Percentiles rank a stretch among this genome's conserved stretches.
These are phyloP conservation scores for Brevimyrus niger DNA, from an alignment of 2,113 vertebrate genomes.

Conservation along the genomic window DNA sequence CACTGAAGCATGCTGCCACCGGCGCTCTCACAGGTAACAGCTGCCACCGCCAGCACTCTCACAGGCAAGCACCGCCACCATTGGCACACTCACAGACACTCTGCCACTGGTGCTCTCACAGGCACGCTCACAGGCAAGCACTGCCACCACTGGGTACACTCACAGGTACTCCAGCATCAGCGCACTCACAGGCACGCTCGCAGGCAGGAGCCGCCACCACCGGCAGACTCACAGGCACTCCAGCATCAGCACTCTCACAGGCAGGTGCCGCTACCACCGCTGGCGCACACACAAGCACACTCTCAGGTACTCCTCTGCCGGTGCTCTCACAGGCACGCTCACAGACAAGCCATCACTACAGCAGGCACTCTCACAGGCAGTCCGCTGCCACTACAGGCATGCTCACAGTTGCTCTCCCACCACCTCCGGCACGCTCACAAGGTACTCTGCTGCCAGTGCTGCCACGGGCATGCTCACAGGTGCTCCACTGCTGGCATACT, in stretches of 20 bases:
- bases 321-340: too few relatives aligned
- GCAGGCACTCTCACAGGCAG: conserved; percentile 10
- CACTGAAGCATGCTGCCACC: not conserved
- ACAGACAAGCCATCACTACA: not conserved
- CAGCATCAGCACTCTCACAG: not conserved
- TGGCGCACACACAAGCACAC: not conserved
- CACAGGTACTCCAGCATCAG: not conserved
- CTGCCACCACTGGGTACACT: not conserved
- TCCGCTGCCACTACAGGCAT: not conserved
- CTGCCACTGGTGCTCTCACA: not conserved
- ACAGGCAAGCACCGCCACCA: not conserved
- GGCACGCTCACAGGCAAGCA: not conserved
- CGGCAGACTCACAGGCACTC: too few relatives aligned
- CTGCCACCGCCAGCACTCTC: not conserved
- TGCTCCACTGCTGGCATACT: not conserved
- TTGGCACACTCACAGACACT: not conserved
- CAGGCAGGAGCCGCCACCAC: too few relatives aligned
- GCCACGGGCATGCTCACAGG: not conserved
- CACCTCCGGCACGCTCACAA: not conserved
- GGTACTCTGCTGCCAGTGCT: not conserved
- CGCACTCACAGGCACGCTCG: not conserved
- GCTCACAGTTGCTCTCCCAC: not conserved
- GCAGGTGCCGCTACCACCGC: not conserved
- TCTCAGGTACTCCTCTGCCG: conserved; percentile 19
- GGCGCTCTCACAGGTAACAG: not conserved